Evolutionary conservation across 2,797 vertebrate genomes (phyloP).

Genomic region (Choloepus didactylus): DNA sequence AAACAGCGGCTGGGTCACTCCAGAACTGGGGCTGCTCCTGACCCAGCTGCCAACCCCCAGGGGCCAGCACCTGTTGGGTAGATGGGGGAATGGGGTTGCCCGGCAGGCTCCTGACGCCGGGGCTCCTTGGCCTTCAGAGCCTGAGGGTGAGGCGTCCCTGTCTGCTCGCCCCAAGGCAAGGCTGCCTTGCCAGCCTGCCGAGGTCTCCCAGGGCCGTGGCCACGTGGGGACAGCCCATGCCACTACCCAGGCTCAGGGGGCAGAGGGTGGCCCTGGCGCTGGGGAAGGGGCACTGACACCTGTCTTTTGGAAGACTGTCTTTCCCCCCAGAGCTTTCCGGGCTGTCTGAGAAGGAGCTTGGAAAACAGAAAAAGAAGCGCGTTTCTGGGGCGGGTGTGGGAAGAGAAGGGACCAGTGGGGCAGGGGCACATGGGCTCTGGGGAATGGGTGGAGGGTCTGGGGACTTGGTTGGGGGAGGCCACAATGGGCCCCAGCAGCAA

Average conservation of each 20-base stretch:
- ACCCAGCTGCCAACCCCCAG: too few species aligned
- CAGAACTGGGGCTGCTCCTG: background rate
- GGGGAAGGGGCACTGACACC: background rate
- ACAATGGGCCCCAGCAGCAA: too few species aligned
- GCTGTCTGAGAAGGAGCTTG: background rate
- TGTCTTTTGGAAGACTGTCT: background rate
- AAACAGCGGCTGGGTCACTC: too few species aligned
- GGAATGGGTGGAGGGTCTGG: too few species aligned
- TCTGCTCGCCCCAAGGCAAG: background rate
- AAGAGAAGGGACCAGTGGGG: fast-evolving
- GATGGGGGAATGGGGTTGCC: background rate
- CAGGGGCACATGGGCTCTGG: background rate
- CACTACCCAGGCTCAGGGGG: too few species aligned
- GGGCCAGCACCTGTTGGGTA: too few species aligned
- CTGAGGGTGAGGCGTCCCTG: fast-evolving
- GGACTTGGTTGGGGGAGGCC: too few species aligned
- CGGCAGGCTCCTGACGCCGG: background rate
- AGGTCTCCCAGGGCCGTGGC: too few species aligned
- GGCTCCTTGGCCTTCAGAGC: background rate
- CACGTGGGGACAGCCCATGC: too few species aligned
- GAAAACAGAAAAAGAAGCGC: background rate
- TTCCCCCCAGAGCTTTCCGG: background rate
- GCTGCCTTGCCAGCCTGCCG: background rate
- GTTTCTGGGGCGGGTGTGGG: background rate
- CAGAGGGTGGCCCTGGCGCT: background rate